A percentile compares a stretch with the other conserved stretches of the same genome.
Conservation (phyloP, 2,797 vertebrate species). For the Pygocentrus nattereri region DNA sequence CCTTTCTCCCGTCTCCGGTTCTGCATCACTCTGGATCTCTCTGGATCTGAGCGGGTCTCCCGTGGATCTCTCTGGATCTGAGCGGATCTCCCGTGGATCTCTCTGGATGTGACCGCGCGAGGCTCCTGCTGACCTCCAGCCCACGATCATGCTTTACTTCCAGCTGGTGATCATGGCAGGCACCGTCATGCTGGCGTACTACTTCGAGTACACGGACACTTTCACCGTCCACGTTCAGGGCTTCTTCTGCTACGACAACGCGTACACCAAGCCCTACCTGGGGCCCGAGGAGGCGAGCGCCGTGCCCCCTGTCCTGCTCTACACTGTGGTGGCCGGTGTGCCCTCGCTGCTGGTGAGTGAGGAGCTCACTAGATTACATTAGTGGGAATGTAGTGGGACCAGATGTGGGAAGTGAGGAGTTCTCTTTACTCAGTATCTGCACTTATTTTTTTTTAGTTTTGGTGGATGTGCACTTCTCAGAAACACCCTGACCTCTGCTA, state of each 20-base stretch:
- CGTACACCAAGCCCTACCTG: constrained; percentile 88
- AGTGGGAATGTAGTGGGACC: no score
- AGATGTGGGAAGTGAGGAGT: constrained; percentile 72
- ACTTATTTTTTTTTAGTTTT: no score
- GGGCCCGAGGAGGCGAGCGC: constrained; percentile 89
- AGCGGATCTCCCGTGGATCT: constrained; percentile 15
- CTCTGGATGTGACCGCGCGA: no score
- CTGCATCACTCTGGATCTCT: no score
- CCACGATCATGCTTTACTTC: constrained; percentile 78
- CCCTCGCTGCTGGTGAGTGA: constrained; percentile 88
- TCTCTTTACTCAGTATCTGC: no score
- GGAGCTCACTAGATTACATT: constrained; percentile 6
- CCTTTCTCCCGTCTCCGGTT: no score
- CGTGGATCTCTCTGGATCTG: no score
- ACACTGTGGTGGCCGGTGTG: constrained; percentile 87
- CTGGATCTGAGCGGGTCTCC: not conserved
- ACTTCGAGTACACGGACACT: constrained; percentile 94
- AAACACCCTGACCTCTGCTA: no score
- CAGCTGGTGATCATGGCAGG: constrained; percentile 91
- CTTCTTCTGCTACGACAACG: constrained; percentile 89
- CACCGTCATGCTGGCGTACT: constrained; percentile 91
- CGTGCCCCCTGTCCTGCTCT: constrained; percentile 87
- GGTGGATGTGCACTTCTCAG: no score
- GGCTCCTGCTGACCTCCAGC: not conserved
- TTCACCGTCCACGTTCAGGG: constrained; percentile 90